Conservation (phyloP, 2,113 vertebrate species). For the Thunnus maccoyii region DNA sequence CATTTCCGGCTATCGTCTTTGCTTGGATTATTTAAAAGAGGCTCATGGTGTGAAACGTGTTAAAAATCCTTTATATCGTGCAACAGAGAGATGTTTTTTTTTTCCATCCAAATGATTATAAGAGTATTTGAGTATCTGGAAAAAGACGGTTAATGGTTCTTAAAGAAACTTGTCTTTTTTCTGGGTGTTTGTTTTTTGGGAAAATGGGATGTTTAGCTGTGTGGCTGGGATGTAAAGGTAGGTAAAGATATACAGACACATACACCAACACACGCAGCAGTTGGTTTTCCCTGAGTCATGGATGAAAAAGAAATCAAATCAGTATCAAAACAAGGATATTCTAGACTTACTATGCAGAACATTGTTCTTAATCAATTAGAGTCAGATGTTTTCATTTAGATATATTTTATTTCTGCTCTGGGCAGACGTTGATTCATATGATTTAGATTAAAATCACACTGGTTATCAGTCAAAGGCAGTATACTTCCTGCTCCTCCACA, state of each 20-base stretch:
- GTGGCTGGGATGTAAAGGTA: background rate
- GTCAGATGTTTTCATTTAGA: conserved; percentile 88
- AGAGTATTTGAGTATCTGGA: background rate
- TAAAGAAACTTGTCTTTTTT: too few relatives aligned
- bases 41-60: background rate
- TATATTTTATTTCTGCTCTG: conserved; percentile 75
- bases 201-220: background rate
- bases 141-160: too few relatives aligned
- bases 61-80: background rate
- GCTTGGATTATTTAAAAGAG: background rate
- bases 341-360: conserved; percentile 78
- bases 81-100: too few relatives aligned
- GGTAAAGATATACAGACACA: conserved; percentile 34
- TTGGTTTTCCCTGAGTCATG: conserved; percentile 64
- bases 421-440: conserved; percentile 83
- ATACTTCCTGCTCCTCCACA: conserved; percentile 74
- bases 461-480: conserved; percentile 81
- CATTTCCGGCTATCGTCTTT: background rate
- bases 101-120: background rate
- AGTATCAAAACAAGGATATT: conserved; percentile 77
- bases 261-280: conserved; percentile 12
- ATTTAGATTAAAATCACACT: conserved; percentile 86
- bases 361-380: conserved; percentile 84
- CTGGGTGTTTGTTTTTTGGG: background rate
- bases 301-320: conserved; percentile 71